Evolutionary conservation across 2,888 invertebrate genomes (phyloP), one percentile per base, ranked within the genome.

Genomic region (Melieria crassipennis): DNA sequence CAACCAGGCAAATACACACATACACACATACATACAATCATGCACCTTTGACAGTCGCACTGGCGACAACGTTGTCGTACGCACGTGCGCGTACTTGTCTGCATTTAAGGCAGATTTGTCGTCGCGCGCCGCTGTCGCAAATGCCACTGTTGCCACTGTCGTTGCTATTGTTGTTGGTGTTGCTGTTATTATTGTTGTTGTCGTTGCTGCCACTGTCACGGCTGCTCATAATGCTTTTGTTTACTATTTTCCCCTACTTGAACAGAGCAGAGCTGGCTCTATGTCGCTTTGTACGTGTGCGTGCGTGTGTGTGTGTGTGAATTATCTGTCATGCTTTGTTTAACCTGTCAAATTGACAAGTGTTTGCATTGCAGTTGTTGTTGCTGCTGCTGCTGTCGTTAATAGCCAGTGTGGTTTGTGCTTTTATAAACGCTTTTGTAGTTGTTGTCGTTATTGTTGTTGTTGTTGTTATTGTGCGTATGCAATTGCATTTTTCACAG

Each of bases 271-370:
- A 30, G 30, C 3, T 30, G 30, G 30, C 30, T 30, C 30, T 30
- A 30, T 30, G 30, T 30, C 2, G 30, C 30, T 30, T 50, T 3
- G 50, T 50, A 2, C 4, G 6, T 64, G 66, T 60, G 9, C n/a
- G n/a, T 71, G 62, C 68, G 65, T 52, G 52, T 52, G 52, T 52
- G 52, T 7, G 6, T 52, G 6, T 52, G 52, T 52, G 52, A 4
- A 16, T 46, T 65, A 70, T 65, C 79, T 76, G 83, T 80, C 83
- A 82, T 78, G 80, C 80, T 82, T 82, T 80, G 83, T 82, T 82
- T 79, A 77, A 78, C 75, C 77, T 80, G 83, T 80, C 80, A 79
- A 81, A 81, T 77, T 80, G 80, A 82, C 80, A 80, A 82, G 83
- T 80, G 83, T 80, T 80, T 82, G 77, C 77, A 77, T 82, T 81